Evolutionary conservation across 2,888 invertebrate species (phyloP), one percentile per base, ranked within the genome.

Genomic region (Leistus spinibarbis): DNA sequence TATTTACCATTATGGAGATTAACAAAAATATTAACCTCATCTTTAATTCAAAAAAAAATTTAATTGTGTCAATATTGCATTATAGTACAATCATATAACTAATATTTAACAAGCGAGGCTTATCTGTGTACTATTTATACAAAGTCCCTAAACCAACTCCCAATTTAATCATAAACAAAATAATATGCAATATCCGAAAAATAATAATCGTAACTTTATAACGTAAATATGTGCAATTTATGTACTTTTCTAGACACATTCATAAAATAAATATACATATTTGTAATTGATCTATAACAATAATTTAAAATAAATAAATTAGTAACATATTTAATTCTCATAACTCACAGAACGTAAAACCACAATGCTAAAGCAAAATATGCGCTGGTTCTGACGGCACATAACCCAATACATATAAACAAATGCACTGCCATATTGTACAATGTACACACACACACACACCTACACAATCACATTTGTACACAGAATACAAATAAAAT

Each of bases 241-340:
- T 24, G 24, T 7, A 24, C 7, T 4, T 24, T 7, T 7, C 24
- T 24, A 24, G 7, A 7, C 24, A 24, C 24, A 24, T 24, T 24
- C 3, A 24, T 24, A 24, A 24, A 24, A 24, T 24, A 24, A 24
- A 24, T 24, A 24, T 24, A 7, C 3, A 3, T 24, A 24, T 40
- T 69, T 27, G 24, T 24, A 57, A 57, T 69, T 69, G 40, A 69
- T 19, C 5, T 60, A 69, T 69, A 27, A 56, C 27, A 40, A 60
- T 40, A 68, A 56, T 24, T 69, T 40, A 69, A 69, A 69, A 69
- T 69, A 69, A 69, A 69, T 69, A 69, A 69, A 69, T 69, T 69
- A 24, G 24, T 54, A 57, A 20, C 27, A 69, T 40, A 40, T 69
- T 69, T 69, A 60, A 60, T 54, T 40, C 57, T 27, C 69, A 69